Base-by-base conservation (phyloP, 2,113 vertebrate species). In the Cephalopterus ornatus region DNA sequence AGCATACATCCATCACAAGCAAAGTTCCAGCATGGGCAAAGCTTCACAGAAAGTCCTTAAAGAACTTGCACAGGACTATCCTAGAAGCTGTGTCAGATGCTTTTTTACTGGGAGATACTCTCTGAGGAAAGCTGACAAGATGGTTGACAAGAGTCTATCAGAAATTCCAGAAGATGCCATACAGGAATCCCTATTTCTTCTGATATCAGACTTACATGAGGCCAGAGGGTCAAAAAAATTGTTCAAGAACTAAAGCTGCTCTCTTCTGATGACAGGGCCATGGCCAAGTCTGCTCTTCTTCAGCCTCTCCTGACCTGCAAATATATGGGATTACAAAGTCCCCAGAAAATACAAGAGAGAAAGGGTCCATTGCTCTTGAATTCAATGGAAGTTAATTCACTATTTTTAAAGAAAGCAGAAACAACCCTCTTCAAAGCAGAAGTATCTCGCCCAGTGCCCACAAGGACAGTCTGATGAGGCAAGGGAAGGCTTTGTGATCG, bases 371-470 rank as follows among this genome's bases (percentile, higher is more conserved):
- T 70, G 62, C 58, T 73, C 53, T 81, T 75, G 42, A 92, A 85
- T 70, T 50, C 82, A 71, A 8, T 80, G 46, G 10, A 70, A 67
- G 33, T 63, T 78, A 91, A 78, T 74, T 81, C 89, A 30, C 22
- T 67, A 2, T 81, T 78, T 86, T 94, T 65, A 90, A 74, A 92
- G 30, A 77, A 67, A 93, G 70, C 62, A 80, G 32, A 41, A 80
- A 27, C 37, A 83, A 14, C 42, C 55, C 61, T 77, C 72, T 85
- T 94, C 89, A 96, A 96, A 92, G 85, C 33, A 93, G 35, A 86
- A 84, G 1, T 56, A 37, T 86, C 65, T 84, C 8, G 0, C 67
- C 42, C 83, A 92, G 35, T 55, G 20, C 46, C 93, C 88, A 77
- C 55, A 92, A 86, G 18, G 7, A 92, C 30, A 5, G 17, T 41